Evolutionary conservation across 2,888 invertebrate genomes (phyloP), one percentile per base, ranked within the genome.

Genomic region (Laothoe populi): DNA sequence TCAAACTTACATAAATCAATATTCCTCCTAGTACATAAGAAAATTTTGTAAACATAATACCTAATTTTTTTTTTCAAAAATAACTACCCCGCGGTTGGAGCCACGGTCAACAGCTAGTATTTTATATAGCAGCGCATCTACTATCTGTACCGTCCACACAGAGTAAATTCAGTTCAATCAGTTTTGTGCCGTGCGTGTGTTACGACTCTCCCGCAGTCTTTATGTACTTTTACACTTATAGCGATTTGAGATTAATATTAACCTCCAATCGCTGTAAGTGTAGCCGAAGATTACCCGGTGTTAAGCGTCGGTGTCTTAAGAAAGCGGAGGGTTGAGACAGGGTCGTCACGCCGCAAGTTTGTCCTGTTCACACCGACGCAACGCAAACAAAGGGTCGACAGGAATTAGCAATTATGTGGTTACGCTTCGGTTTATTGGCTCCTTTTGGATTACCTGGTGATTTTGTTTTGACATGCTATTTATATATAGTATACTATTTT

Each of bases 311-410:
- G 16, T 35, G 53, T 88, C 88, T 87, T 86, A 80, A 86, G 83
- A 77, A 74, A 31, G 16, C 49, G 69, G 79, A 79, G 86, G 87
- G 86, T 82, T 82, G 86, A 88, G 88, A 84, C 79, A 87, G 86
- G 87, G 88, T 63, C 86, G 83, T 82, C 86, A 77, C 84, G 81
- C 69, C 69, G 71, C 72, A 68, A 67, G 70, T 77, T 76, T 72
- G 78, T 78, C 75, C 69, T 69, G 67, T 68, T 74, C 68, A 69
- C 73, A 66, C 71, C 62, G 71, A 65, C 80, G 81, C 80, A 75
- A 82, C 62, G 64, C 62, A 69, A 72, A 73, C 64, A 53, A 59
- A 60, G 69, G 70, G 71, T 64, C 64, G 63, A 62, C 40, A n/a
- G 66, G 23, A 67, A 67, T 63, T 45, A 35, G 65, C 66, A 65